A percentile compares a stretch with the other conserved stretches of the same genome.
phyloP scores from a whole-genome alignment of 2,113 vertebrate species.

The Notiomystis cincta region DNA sequence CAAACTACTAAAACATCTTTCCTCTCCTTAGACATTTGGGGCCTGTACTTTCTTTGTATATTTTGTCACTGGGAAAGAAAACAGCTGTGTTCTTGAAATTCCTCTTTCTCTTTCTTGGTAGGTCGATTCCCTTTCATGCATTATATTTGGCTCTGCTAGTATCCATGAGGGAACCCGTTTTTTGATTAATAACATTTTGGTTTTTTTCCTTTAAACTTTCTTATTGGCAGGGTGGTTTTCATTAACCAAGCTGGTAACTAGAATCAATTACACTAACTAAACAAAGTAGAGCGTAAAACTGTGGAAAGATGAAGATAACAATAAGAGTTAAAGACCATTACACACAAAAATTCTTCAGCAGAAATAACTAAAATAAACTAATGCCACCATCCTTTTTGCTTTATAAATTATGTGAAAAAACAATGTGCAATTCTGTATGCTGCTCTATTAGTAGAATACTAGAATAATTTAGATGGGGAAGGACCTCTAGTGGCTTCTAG shows the following conservation, averaged over 20 bases:
- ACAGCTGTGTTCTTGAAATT: constrained; percentile 38
- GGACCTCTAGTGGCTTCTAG: background rate
- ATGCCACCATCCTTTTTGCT: background rate
- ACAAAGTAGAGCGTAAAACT: background rate
- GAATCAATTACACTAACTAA: background rate
- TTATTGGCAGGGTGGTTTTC: background rate
- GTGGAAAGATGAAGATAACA: background rate
- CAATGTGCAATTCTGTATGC: background rate
- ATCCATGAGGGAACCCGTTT: background rate
- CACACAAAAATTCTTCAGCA: background rate
- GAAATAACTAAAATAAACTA: background rate
- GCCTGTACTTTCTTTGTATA: constrained; percentile 28
- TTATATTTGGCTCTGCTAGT: background rate
- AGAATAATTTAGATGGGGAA: background rate
- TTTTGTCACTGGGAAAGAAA: constrained; percentile 49
- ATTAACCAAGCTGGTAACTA: background rate
- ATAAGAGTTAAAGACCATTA: background rate
- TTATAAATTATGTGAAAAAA: background rate
- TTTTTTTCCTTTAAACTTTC: background rate
- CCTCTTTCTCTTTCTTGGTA: constrained; percentile 15
- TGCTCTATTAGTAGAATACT: background rate
- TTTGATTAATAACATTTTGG: background rate
- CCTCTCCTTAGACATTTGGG: background rate
- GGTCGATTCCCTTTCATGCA: background rate
- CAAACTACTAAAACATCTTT: constrained; percentile 48